Base-by-base conservation (phyloP, 2,888 invertebrate genomes). In the Julus scandinavius region DNA sequence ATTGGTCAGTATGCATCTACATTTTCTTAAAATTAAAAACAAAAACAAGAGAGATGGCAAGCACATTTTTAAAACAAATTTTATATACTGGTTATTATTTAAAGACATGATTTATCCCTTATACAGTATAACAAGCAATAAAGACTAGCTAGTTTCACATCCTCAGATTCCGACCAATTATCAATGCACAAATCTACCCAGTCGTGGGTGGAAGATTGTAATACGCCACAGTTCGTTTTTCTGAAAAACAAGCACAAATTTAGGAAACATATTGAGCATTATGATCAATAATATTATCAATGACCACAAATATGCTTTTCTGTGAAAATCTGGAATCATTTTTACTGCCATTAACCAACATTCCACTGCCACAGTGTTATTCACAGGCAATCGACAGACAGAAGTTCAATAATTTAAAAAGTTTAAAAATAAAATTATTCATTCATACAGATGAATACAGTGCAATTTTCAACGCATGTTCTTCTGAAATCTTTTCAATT, bases 11-110 rank as follows among this genome's bases (percentile, higher is more conserved):
- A 63, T 3, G 20, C 72, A 72, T n/a, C 29, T 72, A 29, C 29
- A 72, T 72, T 72, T 29, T 58, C 72, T 29, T 29, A 72, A 72
- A 72, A 72, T 29, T n/a, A n/a, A n/a, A n/a, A n/a, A n/a, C 58
- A 58, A 58, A 58, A 58, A 58, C 58, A 58, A 58, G 17, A 58
- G 15, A 54, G 13, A 15, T 54, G 54, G 5, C 13, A 54, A 54
- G 5, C 49, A 49, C 15, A n/a, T 58, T 58, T 15, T 58, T 58
- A 2, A 17, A 0, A 72, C 72, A n/a, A 9, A 29, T 72, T 29
- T 29, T 2, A 3, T 72, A 29, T 72, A n/a, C 58, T n/a, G 2
- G n/a, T 72, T n/a, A 6, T 63, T 63, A 63, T 17, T 63, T 63
- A 63, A 20, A 1, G 13, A 50, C n/a, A 29, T 6, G n/a, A 72